These are phyloP conservation scores for Drymonia ruficornis DNA, from an alignment of 2,888 invertebrate species.

Conservation along the genomic window DNA sequence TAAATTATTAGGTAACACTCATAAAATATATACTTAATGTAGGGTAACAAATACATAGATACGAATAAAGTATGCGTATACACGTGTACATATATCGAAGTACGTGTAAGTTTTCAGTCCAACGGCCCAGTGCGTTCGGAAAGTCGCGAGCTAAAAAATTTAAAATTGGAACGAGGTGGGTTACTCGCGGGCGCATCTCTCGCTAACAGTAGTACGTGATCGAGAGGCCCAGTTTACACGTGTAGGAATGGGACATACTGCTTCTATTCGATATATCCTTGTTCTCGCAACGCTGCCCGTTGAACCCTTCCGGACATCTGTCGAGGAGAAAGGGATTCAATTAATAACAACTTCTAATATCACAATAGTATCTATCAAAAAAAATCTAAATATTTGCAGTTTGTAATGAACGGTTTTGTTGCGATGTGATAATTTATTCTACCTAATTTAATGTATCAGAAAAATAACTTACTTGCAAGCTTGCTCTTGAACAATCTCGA, in stretches of 20 bases:
- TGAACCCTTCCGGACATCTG: slow-evolving; percentile 92
- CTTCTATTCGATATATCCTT: slow-evolving; percentile 90
- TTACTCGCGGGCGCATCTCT: slow-evolving; percentile 65
- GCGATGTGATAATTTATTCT: no score
- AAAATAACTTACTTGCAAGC: slow-evolving; percentile 92
- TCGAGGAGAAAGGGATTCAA: slow-evolving; percentile 53
- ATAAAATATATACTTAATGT: slow-evolving; percentile 20
- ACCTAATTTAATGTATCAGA: no score
- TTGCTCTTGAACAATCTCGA: slow-evolving; percentile 90
- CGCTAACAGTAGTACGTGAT: slow-evolving; percentile 91
- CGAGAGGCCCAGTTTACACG: slow-evolving; percentile 91
- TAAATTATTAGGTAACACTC: slow-evolving; percentile 21
- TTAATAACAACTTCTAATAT: background rate
- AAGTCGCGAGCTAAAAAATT: slow-evolving; percentile 61
- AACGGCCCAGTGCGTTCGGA: slow-evolving; percentile 52
- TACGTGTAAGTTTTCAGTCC: slow-evolving; percentile 50
- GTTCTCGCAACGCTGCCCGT: slow-evolving; percentile 91
- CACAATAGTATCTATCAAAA: no score
- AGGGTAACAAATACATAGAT: slow-evolving; percentile 13
- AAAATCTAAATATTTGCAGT: no score
- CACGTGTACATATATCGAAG: background rate
- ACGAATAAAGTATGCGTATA: background rate
- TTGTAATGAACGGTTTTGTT: no score
- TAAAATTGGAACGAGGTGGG: slow-evolving; percentile 78
- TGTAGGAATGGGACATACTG: slow-evolving; percentile 92